Evolutionary conservation across 2,888 invertebrate species (phyloP).

Genomic region (Cybosia mesomella): DNA sequence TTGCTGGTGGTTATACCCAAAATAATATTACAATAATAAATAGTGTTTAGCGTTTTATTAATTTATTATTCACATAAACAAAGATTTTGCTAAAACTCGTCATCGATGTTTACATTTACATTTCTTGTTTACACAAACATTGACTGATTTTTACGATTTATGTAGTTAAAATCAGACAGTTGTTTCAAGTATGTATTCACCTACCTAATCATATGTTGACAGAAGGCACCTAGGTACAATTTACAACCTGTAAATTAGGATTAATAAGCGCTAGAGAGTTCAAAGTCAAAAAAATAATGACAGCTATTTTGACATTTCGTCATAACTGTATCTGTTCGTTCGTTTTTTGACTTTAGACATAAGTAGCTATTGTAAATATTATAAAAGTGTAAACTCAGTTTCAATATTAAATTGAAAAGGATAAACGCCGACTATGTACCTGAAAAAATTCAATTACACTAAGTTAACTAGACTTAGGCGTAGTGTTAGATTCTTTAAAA

Average conservation of each 20-base stretch:
- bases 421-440: constrained; percentile 83
- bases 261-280: constrained; percentile 36
- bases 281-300: constrained; percentile 46
- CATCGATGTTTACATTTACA: neutral
- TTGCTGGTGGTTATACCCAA: constrained; percentile 1
- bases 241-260: constrained; percentile 52
- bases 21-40: constrained; percentile 5
- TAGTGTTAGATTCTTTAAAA: constrained; percentile 76
- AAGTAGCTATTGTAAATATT: constrained; percentile 71
- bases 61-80: constrained; percentile 3
- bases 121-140: neutral
- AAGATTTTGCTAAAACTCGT: neutral
- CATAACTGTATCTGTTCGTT: constrained; percentile 18
- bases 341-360: constrained; percentile 58
- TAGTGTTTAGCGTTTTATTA: neutral
- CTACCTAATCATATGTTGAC: constrained; percentile 49
- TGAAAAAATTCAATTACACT: constrained; percentile 84
- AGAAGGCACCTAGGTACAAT: constrained; percentile 82
- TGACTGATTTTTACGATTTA: constrained; percentile 25
- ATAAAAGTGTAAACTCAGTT: constrained; percentile 57
- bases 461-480: constrained; percentile 78
- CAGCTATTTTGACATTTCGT: constrained; percentile 15
- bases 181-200: constrained; percentile 30
- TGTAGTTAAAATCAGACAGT: constrained; percentile 34
- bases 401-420: constrained; percentile 50